Conservation (phyloP, 2,797 vertebrate species). For the Echiichthys vipera region DNA sequence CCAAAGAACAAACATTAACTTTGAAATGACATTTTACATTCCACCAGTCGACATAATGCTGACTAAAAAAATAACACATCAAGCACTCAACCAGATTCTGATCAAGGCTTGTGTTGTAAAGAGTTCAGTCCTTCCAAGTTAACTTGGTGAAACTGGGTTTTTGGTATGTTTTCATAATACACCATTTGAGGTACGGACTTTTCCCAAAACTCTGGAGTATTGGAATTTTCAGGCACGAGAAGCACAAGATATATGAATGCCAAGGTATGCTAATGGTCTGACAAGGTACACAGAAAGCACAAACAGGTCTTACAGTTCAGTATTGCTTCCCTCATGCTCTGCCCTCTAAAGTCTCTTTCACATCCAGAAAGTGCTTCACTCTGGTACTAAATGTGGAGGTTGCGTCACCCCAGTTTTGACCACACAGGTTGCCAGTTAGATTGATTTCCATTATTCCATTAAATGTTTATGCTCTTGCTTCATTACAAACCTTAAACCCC, state of each 20-base stretch:
- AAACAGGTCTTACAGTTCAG: conserved; percentile 34
- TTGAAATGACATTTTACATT: background rate
- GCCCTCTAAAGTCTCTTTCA: conserved; percentile 38
- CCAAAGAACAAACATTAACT: background rate
- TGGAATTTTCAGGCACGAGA: conserved; percentile 35
- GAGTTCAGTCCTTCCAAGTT: conserved; percentile 15
- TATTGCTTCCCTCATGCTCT: conserved; percentile 26
- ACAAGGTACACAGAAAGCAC: conserved; percentile 55
- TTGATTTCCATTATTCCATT: background rate
- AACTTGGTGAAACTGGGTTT: background rate
- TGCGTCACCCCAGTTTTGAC: background rate
- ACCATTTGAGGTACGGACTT: background rate
- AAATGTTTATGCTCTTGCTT: background rate
- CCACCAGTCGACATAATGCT: no score
- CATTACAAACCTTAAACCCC: background rate
- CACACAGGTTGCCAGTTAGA: background rate
- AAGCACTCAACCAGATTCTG: background rate
- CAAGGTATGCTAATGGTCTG: conserved; percentile 65
- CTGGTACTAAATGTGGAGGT: conserved; percentile 6
- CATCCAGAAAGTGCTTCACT: conserved; percentile 25
- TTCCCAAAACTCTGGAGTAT: conserved; percentile 34
- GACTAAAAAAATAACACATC: background rate
- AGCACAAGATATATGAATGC: conserved; percentile 38
- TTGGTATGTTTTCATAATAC: background rate
- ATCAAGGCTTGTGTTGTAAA: background rate